phyloP scores from a whole-genome alignment of 1,140 invertebrate species.

The Aphis craccivora region DNA sequence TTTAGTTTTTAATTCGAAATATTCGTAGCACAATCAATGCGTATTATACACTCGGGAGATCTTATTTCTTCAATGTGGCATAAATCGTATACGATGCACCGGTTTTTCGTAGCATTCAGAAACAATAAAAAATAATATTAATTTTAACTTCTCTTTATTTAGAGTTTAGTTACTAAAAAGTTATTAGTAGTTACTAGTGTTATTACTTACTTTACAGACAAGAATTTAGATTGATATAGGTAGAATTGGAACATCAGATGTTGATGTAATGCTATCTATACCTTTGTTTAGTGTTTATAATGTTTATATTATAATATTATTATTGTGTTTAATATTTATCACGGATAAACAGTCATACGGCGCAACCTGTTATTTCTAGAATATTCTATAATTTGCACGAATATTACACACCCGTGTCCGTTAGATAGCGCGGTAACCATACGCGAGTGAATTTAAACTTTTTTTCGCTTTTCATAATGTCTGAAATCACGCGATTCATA shows the following conservation, averaged over 20 bases:
- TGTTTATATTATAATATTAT: no score
- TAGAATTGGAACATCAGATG: background rate
- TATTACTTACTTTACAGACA: no score
- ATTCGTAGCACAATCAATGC: background rate
- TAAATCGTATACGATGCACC: no score
- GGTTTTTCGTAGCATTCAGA: no score
- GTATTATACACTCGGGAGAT: background rate
- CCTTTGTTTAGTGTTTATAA: background rate
- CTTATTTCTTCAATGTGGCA: background rate
- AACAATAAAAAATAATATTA: background rate
- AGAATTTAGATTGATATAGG: background rate
- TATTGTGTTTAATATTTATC: background rate
- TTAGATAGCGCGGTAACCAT: background rate
- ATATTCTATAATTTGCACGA: background rate
- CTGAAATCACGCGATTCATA: no score
- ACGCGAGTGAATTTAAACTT: background rate
- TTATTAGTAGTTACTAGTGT: no score
- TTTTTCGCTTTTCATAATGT: background rate
- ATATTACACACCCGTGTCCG: background rate
- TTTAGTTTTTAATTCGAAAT: background rate
- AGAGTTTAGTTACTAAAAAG: background rate
- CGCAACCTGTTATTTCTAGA: constrained; percentile 42
- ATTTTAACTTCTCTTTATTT: background rate
- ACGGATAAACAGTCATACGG: background rate
- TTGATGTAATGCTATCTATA: background rate